These are phyloP conservation scores for Dicrurus megarhynchus DNA, from an alignment of 2,113 vertebrate genomes.

Conservation along the genomic window DNA sequence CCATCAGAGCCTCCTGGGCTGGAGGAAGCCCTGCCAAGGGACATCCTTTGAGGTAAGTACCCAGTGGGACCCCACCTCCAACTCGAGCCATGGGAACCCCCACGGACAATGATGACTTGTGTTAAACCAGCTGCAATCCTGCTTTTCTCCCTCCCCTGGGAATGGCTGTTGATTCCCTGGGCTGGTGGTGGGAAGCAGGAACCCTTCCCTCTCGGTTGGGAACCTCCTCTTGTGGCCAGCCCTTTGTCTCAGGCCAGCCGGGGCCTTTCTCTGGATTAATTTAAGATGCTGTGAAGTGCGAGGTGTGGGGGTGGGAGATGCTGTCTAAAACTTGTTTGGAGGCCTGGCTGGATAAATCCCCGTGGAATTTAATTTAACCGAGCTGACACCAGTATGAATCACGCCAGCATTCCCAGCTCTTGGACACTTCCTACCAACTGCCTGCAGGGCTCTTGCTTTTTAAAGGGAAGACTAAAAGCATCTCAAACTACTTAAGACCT, in stretches of 20 bases:
- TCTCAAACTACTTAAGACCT: not conserved
- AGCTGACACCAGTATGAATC: conserved; percentile 25
- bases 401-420: not conserved
- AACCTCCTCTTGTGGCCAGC: not conserved
- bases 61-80: not conserved
- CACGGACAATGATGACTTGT: rapidly evolving
- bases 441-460: not conserved
- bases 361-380: conserved; percentile 24
- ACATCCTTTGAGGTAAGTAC: not conserved
- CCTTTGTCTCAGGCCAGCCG: not conserved
- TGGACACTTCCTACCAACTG: not conserved
- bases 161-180: not conserved
- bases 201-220: not conserved
- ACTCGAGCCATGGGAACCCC: rapidly evolving
- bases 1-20: not conserved
- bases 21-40: not conserved
- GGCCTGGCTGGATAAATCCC: conserved; percentile 45
- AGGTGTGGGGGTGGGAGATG: not conserved
- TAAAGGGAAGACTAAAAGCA: conserved; percentile 15
- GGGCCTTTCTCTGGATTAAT: not conserved
- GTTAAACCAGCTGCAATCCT: not conserved
- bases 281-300: conserved; percentile 21
- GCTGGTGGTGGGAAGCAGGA: not conserved
- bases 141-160: not conserved
- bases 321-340: not conserved